A percentile compares a stretch with the other conserved stretches of the same genome.
Conservation (phyloP, 1,140 invertebrate genomes). For the Oryctes rhinoceros region DNA sequence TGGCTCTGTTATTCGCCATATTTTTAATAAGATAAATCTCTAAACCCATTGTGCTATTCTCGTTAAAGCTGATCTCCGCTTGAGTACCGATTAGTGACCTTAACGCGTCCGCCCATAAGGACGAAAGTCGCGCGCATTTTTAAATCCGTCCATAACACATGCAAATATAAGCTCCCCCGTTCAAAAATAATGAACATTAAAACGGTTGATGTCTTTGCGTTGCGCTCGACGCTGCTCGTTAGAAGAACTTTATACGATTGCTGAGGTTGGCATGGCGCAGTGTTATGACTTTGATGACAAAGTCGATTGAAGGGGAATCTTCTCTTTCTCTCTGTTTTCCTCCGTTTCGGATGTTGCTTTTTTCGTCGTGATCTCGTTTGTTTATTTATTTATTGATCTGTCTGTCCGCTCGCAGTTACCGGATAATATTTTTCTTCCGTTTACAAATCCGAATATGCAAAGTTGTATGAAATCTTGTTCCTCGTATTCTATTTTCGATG, state of each 20-base stretch:
- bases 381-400: slow-evolving; percentile 30
- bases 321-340: neutral
- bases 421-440: no score
- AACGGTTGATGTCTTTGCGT: slow-evolving; percentile 52
- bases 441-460: no score
- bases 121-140: neutral
- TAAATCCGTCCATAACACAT: slow-evolving; percentile 48
- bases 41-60: slow-evolving; percentile 44
- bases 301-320: slow-evolving; percentile 26
- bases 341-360: neutral
- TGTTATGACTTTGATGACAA: slow-evolving; percentile 36
- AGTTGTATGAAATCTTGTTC: no score
- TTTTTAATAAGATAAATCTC: slow-evolving; percentile 45
- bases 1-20: slow-evolving; percentile 45
- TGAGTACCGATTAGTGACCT: neutral
- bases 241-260: slow-evolving; percentile 33
- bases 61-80: slow-evolving; percentile 39
- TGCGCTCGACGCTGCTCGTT: slow-evolving; percentile 22
- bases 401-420: neutral
- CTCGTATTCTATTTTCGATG: no score
- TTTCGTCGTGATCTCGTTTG: neutral
- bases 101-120: slow-evolving; percentile 37
- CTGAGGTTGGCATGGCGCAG: slow-evolving; percentile 1
- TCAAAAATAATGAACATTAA: slow-evolving; percentile 55
- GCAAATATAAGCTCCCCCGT: slow-evolving; percentile 50